Conservation (phyloP, 1,140 invertebrate species). For the Drosophila sp. region DNA sequence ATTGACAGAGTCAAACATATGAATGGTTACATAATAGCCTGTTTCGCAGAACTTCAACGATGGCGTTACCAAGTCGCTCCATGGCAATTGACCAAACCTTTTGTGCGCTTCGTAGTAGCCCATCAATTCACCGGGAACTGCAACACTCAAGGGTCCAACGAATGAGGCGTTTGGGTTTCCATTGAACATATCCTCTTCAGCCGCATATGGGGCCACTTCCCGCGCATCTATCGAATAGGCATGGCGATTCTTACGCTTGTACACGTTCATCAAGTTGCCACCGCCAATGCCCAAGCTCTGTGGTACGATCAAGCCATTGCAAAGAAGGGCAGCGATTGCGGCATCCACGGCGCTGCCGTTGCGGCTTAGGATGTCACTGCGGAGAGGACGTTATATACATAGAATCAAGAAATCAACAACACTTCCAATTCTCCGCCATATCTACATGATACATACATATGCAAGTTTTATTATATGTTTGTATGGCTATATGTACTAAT, state of each 20-base stretch:
- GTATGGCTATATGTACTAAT: no score
- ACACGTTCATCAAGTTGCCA: conserved; percentile 93
- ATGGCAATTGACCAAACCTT: conserved; percentile 91
- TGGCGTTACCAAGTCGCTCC: conserved; percentile 91
- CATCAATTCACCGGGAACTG: conserved; percentile 94
- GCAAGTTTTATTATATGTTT: no score
- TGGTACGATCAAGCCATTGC: conserved; percentile 92
- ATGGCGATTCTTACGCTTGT: conserved; percentile 86
- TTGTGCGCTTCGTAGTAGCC: conserved; percentile 94
- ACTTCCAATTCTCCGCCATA: no score
- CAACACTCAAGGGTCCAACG: conserved; percentile 89
- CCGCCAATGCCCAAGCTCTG: conserved; percentile 96
- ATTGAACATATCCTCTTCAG: conserved; percentile 88
- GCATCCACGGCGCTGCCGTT: conserved; percentile 96
- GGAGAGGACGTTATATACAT: no score
- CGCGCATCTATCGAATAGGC: conserved; percentile 91
- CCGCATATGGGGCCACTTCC: conserved; percentile 89
- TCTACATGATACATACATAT: no score
- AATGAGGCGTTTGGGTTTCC: conserved; percentile 82
- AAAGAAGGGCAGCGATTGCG: conserved; percentile 92
- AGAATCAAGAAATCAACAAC: no score
- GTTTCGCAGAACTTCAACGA: conserved; percentile 90
- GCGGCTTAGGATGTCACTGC: conserved; percentile 88
- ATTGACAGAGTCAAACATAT: conserved; percentile 84
- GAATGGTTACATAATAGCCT: conserved; percentile 89